Evolutionary conservation across 2,113 vertebrate genomes (phyloP).

Genomic region (Romanogobio albipinnatus): DNA sequence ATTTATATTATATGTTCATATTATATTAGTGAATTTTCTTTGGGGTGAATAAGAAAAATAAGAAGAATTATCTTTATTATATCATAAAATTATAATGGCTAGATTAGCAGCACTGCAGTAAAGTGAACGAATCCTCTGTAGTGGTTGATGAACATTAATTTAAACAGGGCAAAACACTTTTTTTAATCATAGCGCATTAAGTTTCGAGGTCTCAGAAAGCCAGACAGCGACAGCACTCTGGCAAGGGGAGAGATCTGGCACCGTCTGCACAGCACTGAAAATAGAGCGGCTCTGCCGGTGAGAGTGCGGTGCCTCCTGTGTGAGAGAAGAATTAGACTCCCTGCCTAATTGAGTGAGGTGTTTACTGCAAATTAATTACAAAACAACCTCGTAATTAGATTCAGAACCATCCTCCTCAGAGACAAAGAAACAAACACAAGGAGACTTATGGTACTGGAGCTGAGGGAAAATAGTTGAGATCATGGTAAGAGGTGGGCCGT

Average conservation of each 20-base stretch:
- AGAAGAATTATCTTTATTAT: no score
- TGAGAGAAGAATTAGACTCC: constrained; percentile 20
- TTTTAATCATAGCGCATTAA: neutral
- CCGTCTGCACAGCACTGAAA: neutral
- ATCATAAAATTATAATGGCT: no score
- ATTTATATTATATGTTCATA: no score
- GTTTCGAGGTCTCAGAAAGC: neutral
- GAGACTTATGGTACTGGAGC: neutral
- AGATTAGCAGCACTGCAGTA: neutral
- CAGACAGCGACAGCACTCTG: neutral
- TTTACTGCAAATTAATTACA: constrained; percentile 50
- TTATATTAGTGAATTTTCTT: no score
- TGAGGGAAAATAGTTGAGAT: neutral
- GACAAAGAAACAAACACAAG: constrained; percentile 32
- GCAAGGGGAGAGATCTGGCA: constrained; percentile 9
- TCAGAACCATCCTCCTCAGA: constrained; percentile 41
- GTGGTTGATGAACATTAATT: constrained; percentile 5
- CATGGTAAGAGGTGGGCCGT: neutral
- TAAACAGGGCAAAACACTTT: neutral
- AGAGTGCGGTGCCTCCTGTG: neutral
- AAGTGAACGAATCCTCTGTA: neutral
- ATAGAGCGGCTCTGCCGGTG: constrained; percentile 3
- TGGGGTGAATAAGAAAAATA: no score
- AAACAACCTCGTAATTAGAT: constrained; percentile 54
- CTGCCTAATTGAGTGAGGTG: constrained; percentile 44